Percentiles rank a stretch among this genome's conserved stretches.
phyloP scores from a whole-genome alignment of 1,140 invertebrate species.

The Tenebrio molitor region DNA sequence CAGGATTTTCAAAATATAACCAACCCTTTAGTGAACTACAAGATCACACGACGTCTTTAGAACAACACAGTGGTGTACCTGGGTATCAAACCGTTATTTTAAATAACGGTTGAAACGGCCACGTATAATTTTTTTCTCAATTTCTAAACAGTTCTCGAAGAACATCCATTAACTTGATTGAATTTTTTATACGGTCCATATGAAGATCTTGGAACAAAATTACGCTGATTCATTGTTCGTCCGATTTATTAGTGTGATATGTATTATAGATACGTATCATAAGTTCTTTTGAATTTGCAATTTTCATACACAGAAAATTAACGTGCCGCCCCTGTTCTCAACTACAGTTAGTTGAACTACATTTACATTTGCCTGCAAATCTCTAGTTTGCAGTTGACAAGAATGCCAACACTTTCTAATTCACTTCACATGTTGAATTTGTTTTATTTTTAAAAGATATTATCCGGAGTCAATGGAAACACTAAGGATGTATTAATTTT shows the following conservation, averaged over 20 bases:
- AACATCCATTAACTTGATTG: background rate
- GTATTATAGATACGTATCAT: too few relatives aligned
- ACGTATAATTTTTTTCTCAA: background rate
- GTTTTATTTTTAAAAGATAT: too few relatives aligned
- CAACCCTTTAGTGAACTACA: background rate
- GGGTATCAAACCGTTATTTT: too few relatives aligned
- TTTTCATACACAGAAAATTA: background rate
- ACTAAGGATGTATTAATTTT: too few relatives aligned
- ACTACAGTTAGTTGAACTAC: slow-evolving; percentile 27
- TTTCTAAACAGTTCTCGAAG: background rate
- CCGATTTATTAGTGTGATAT: too few relatives aligned
- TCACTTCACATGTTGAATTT: background rate
- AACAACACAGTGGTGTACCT: background rate
- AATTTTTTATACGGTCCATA: too few relatives aligned
- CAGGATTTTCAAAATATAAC: too few relatives aligned
- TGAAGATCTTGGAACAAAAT: background rate
- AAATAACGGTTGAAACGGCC: background rate
- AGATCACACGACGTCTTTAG: background rate
- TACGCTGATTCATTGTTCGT: background rate
- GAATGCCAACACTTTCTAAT: slow-evolving; percentile 34
- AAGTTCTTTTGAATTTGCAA: too few relatives aligned
- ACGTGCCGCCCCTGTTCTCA: background rate
- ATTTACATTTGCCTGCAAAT: background rate
- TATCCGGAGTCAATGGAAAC: too few relatives aligned
- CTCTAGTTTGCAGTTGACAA: too few relatives aligned